phyloP scores from a whole-genome alignment of 2,113 vertebrate genomes.

The Genyomyrus donnyi region DNA sequence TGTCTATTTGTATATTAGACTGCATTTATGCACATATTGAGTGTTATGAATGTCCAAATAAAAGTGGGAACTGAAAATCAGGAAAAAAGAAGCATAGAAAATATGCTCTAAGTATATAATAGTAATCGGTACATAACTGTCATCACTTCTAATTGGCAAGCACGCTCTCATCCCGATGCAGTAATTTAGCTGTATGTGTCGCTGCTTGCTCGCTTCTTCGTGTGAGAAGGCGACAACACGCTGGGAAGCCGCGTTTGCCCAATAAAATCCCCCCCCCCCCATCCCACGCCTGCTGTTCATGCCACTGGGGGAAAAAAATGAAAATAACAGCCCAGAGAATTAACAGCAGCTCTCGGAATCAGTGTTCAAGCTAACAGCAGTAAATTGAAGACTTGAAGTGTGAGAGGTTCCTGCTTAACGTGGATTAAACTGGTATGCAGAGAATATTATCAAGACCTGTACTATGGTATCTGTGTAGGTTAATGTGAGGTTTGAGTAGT shows the following conservation, averaged over 20 bases:
- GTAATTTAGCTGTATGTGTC: background rate
- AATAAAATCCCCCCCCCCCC: background rate
- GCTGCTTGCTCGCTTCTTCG: background rate
- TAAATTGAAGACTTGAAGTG: constrained; percentile 6
- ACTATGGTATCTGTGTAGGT: constrained; percentile 25
- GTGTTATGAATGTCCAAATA: background rate
- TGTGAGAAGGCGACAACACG: background rate
- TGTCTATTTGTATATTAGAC: background rate
- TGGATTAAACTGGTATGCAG: constrained; percentile 21
- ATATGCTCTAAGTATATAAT: background rate
- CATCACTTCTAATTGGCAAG: background rate
- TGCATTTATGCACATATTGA: background rate
- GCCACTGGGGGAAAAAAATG: background rate
- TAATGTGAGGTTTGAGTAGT: constrained; percentile 50
- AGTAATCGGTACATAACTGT: background rate
- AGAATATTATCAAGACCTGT: constrained; percentile 38
- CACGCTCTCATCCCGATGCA: background rate
- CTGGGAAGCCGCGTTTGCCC: background rate
- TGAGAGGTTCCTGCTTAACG: background rate
- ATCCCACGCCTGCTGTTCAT: background rate
- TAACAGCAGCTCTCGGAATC: background rate
- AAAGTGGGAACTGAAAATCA: background rate
- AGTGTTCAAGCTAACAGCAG: background rate
- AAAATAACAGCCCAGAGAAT: background rate
- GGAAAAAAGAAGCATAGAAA: background rate